Evolutionary conservation across 2,888 invertebrate species (phyloP).

Genomic region (Trimorus sp.): DNA sequence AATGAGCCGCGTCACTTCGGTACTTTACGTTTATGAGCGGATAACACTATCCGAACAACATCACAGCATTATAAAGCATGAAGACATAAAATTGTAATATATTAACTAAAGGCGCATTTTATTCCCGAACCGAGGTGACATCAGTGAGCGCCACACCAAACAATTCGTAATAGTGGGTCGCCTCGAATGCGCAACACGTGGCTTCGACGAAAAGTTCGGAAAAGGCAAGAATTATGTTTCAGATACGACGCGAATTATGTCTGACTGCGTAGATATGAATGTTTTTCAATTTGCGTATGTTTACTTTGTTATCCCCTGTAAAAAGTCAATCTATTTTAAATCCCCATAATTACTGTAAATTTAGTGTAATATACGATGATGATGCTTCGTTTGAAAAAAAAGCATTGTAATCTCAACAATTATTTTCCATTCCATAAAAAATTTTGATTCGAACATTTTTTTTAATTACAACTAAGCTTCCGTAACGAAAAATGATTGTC

Average conservation of each 20-base stretch:
- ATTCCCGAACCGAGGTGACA: constrained; percentile 15
- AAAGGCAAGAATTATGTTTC: constrained; percentile 14
- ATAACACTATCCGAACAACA: constrained; percentile 34
- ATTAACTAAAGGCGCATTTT: constrained; percentile 17
- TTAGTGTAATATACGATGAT: too few relatives aligned
- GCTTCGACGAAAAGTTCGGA: constrained; percentile 26
- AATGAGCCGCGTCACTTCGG: constrained; percentile 37
- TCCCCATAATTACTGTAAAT: too few relatives aligned
- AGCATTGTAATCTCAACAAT: too few relatives aligned
- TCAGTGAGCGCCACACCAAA: constrained; percentile 14
- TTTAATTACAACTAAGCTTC: too few relatives aligned
- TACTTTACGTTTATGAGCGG: constrained; percentile 31
- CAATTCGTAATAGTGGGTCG: constrained; percentile 20
- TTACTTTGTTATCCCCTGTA: background rate
- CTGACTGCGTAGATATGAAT: background rate
- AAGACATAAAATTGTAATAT: constrained; percentile 34
- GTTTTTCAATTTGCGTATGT: background rate
- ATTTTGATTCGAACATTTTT: too few relatives aligned
- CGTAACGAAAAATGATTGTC: too few relatives aligned
- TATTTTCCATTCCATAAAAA: too few relatives aligned
- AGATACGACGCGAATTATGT: constrained; percentile 20
- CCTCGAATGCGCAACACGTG: constrained; percentile 9
- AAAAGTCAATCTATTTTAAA: background rate
- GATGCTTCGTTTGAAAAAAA: too few relatives aligned
- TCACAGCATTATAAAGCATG: constrained; percentile 26